phyloP scores from a whole-genome alignment of 1,140 invertebrate genomes.

The Drosophila asahinai region DNA sequence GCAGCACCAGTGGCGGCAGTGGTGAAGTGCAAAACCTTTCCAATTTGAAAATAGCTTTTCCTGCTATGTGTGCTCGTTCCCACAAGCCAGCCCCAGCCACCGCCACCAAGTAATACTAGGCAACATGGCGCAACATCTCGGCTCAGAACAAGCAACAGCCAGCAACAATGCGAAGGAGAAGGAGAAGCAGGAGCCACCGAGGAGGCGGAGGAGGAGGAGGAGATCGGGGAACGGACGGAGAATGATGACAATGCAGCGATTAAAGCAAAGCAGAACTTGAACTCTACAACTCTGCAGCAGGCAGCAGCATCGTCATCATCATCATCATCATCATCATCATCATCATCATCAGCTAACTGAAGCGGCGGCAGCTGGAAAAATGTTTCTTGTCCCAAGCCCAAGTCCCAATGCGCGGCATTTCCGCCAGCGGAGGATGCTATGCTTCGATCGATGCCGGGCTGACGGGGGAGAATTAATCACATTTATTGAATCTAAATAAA shows the following conservation, averaged over 20 bases:
- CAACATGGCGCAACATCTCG: constrained; percentile 31
- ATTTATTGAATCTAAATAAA: constrained; percentile 77
- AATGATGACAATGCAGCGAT: constrained; percentile 80
- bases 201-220: background rate
- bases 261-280: constrained; percentile 80
- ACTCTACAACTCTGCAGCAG: constrained; percentile 49
- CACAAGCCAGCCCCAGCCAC: constrained; percentile 40
- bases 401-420: constrained; percentile 75
- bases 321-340: constrained; percentile 8
- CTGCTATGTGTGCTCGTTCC: constrained; percentile 73
- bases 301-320: constrained; percentile 15
- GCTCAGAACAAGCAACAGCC: constrained; percentile 39
- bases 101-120: constrained; percentile 20
- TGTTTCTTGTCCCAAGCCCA: constrained; percentile 47
- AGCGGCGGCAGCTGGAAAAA: constrained; percentile 70
- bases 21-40: constrained; percentile 81
- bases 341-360: constrained; percentile 5
- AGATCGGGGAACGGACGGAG: constrained; percentile 30
- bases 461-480: constrained; percentile 46
- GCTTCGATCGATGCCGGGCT: constrained; percentile 12
- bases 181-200: constrained; percentile 27
- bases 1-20: constrained; percentile 35
- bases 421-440: constrained; percentile 68
- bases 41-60: constrained; percentile 81
- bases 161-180: constrained; percentile 14